Evolutionary conservation across 2,113 vertebrate species (phyloP), one percentile per base, ranked within the genome.

Genomic region (Cyanistes caeruleus): DNA sequence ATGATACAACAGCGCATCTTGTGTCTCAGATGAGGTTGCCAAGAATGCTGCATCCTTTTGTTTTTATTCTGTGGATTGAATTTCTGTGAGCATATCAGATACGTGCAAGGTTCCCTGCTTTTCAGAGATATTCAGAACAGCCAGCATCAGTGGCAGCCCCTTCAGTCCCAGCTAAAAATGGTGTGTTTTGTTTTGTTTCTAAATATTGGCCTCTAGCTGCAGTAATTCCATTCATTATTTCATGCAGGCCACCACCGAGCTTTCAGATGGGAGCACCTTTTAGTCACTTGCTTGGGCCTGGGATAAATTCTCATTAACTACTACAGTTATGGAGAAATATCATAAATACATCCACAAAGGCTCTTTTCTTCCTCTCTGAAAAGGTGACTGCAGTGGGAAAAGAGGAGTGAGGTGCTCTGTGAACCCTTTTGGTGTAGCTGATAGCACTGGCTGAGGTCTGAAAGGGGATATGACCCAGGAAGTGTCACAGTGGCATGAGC

Each of bases 151-250:
- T 27, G 18, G 63, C 43, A 85, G 78, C 46, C n/a, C 58, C 39
- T 74, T 76, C 33, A 28, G 65, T 35, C 62, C 46, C 53, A 65
- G 82, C 75, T 43, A 85, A 63, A 77, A 65, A 10, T 18, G 31
- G 17, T 67, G 46, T 48, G 56, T 13, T 72, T 17, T 87, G 49
- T 49, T 91, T 31, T 65, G 43, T 92, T 77, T 33, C 78, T 84
- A 53, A 76, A 21, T 65, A 69, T 28, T 41, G 88, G 63, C 67
- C 39, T 4, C 73, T 69, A 93, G 79, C 90, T 96, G 91, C 75
- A 90, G 78, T 87, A 62, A 87, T 76, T 95, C 84, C 93, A 80
- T 87, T 86, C 59, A 31, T 92, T 88, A 84, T 87, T 94, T 93
- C 92, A 78, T 70, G 68, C 82, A 67, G 82, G 75, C 59, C 68